phyloP scores from a whole-genome alignment of 2,113 vertebrate genomes.

The Calyptommatus sinebrachiatus region DNA sequence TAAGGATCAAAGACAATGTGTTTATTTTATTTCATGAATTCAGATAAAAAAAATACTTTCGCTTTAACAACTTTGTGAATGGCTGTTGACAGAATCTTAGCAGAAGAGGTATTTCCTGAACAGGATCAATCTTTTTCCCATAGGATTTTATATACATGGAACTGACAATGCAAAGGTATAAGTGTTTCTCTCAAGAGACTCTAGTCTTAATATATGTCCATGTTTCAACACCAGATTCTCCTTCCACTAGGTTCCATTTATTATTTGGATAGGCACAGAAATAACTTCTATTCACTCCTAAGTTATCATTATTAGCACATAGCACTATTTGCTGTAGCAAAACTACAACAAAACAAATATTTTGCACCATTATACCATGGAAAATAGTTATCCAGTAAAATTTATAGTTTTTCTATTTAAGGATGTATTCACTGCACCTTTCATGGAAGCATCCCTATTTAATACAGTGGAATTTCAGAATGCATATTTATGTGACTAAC shows the following conservation, averaged over 20 bases:
- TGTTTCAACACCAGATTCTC: background rate
- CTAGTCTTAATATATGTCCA: background rate
- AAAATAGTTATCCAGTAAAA: background rate
- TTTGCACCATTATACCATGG: background rate
- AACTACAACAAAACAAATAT: background rate
- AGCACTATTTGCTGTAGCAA: background rate
- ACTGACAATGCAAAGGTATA: conserved; percentile 37
- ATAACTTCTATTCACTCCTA: background rate
- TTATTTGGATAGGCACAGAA: background rate
- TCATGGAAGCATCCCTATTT: background rate
- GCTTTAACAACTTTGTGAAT: conserved; percentile 70
- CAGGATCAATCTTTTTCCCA: conserved; percentile 56
- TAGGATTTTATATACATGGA: conserved; percentile 55
- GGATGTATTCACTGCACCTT: background rate
- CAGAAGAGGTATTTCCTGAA: conserved; percentile 51
- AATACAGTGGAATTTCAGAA: background rate
- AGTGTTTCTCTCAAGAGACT: conserved; percentile 14
- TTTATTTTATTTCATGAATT: conserved; percentile 75
- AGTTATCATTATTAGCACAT: background rate
- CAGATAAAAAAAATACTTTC: conserved; percentile 78
- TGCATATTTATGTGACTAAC: background rate
- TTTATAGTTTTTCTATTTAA: background rate
- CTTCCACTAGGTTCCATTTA: background rate
- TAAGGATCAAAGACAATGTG: conserved; percentile 72
- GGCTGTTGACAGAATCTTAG: conserved; percentile 55